Evolutionary conservation across 2,888 invertebrate genomes (phyloP).

Genomic region (Hydroisotoma schaefferi): DNA sequence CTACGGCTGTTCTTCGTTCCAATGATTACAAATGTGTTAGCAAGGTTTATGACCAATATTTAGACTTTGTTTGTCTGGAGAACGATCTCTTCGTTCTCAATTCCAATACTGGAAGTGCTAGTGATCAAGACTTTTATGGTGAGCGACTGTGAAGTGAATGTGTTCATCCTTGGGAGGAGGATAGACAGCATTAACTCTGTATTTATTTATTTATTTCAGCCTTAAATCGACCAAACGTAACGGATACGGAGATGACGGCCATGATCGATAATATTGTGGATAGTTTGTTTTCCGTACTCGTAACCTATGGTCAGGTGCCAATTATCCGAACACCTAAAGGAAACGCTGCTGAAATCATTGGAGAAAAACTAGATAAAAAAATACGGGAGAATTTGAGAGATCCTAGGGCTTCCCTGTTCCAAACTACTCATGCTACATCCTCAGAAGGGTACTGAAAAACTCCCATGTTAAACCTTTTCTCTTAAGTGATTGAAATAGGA

Average conservation of each 20-base stretch:
- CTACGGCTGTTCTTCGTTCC: conserved; percentile 83
- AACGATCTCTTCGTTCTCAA: conserved; percentile 94
- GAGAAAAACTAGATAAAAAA: conserved; percentile 94
- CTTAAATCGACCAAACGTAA: conserved; percentile 88
- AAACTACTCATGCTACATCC: not conserved
- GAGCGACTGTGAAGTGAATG: conserved; percentile 13
- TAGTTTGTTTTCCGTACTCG: conserved; percentile 95
- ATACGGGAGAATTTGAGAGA: conserved; percentile 94
- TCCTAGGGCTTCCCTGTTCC: conserved; percentile 91
- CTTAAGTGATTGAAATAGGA: no score
- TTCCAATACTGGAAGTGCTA: conserved; percentile 5
- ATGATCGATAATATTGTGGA: conserved; percentile 94
- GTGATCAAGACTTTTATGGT: not conserved
- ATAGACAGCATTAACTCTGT: no score
- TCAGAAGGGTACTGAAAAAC: no score
- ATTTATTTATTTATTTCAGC: conserved; percentile 5
- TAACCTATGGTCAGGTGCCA: conserved; percentile 89
- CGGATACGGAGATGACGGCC: conserved; percentile 90
- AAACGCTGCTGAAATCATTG: conserved; percentile 98
- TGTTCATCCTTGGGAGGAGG: no score
- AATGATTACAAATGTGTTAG: conserved; percentile 88
- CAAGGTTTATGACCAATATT: conserved; percentile 96
- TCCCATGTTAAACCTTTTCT: no score
- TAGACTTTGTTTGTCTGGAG: conserved; percentile 96
- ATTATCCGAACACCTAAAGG: conserved; percentile 88